A percentile compares a stretch with the other conserved stretches of the same genome.
Evolutionary conservation across 2,888 invertebrate species (phyloP).

Genomic region (Diaphora mendica): DNA sequence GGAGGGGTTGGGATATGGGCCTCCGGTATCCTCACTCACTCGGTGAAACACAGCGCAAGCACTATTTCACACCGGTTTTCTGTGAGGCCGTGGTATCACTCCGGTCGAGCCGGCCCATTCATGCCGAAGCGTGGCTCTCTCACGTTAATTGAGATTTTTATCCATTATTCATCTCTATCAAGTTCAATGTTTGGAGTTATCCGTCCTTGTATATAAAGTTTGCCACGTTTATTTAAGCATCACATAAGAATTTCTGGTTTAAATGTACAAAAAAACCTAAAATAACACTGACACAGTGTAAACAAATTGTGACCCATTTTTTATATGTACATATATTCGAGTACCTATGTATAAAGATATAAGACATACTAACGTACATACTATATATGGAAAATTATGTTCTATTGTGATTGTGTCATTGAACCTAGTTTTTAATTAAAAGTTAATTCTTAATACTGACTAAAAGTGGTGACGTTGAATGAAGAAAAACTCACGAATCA

Average conservation of each 20-base stretch:
- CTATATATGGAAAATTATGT: not conserved
- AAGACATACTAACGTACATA: too few species aligned
- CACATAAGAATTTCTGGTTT: not conserved
- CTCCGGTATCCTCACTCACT: too few species aligned
- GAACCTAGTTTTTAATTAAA: not conserved
- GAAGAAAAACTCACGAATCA: conserved; percentile 28
- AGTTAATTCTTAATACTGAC: not conserved
- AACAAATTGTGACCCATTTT: not conserved
- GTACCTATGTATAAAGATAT: not conserved
- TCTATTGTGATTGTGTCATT: not conserved
- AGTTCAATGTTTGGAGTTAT: conserved; percentile 12
- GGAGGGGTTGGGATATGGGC: too few species aligned
- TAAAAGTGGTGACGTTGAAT: not conserved
- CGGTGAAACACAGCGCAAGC: too few species aligned
- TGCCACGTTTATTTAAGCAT: not conserved
- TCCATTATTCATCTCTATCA: conserved; percentile 21
- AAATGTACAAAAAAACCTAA: not conserved
- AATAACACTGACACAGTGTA: not conserved
- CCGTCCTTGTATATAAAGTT: conserved; percentile 1
- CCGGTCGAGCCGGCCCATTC: too few species aligned
- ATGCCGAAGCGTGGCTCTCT: too few species aligned
- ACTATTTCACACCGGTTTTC: too few species aligned
- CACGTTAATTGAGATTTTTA: too few species aligned
- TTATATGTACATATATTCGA: not conserved
- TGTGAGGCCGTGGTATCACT: too few species aligned